Evolutionary conservation across 2,113 vertebrate species (phyloP).

Genomic region (Vulpes lagopus): DNA sequence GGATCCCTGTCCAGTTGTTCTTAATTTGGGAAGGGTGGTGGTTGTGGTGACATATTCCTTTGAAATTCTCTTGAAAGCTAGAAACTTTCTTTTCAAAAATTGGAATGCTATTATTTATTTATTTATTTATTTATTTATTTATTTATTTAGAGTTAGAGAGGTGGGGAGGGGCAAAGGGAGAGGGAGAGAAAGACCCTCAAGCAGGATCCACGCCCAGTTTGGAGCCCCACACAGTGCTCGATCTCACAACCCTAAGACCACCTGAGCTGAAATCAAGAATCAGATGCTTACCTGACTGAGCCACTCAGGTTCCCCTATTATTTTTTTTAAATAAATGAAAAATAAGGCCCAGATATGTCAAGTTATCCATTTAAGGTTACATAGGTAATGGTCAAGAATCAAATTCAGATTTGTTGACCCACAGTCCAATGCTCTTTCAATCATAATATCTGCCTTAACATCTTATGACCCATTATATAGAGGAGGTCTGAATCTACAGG

Average conservation of each 20-base stretch:
- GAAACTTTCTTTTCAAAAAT: not conserved
- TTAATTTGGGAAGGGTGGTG: not conserved
- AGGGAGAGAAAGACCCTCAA: not conserved
- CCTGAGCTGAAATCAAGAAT: not conserved
- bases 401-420: not conserved
- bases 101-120: not conserved
- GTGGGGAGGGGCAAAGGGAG: not conserved
- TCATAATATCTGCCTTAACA: not conserved
- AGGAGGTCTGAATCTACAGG: not conserved
- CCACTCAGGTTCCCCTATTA: not conserved
- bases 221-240: not conserved
- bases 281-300: not conserved
- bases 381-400: not conserved
- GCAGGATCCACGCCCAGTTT: not conserved
- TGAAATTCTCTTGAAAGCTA: slow-evolving; percentile 18
- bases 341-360: not conserved
- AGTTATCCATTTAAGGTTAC: not conserved
- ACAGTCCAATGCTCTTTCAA: not conserved
- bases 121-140: not conserved
- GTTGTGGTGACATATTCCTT: not conserved
- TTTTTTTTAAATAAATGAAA: slow-evolving; percentile 6
- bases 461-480: not conserved
- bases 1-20: not conserved
- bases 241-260: not conserved
- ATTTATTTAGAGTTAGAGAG: not conserved